A percentile compares a stretch with the other conserved stretches of the same genome.
These are phyloP conservation scores for Protophormia terraenovae DNA, from an alignment of 2,888 invertebrate genomes.

Conservation along the genomic window DNA sequence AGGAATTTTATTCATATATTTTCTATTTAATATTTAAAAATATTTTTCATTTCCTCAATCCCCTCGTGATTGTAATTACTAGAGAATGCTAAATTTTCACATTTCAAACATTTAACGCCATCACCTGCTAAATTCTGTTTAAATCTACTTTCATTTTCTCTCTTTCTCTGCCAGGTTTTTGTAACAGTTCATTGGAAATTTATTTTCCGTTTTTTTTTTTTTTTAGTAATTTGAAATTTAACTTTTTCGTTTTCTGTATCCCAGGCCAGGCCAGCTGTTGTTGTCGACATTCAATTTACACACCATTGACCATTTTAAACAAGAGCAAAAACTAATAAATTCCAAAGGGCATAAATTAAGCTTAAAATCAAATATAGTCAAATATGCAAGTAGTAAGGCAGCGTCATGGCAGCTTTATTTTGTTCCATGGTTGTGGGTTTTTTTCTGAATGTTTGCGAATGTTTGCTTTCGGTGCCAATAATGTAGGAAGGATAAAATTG, in stretches of 20 bases:
- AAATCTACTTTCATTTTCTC: neutral
- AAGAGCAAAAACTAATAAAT: constrained; percentile 53
- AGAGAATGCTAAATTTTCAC: neutral
- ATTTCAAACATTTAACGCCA: neutral
- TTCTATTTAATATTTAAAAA: neutral
- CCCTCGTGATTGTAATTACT: neutral
- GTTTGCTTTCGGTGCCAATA: too few species aligned
- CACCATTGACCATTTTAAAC: constrained; percentile 57
- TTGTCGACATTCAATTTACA: constrained; percentile 48
- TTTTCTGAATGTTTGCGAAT: neutral
- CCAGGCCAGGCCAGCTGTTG: constrained; percentile 18
- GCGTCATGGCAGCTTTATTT: neutral
- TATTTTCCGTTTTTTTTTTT: constrained; percentile 21
- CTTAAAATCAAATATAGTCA: constrained; percentile 57
- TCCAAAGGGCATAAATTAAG: constrained; percentile 59
- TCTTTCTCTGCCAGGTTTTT: neutral
- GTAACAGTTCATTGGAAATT: constrained; percentile 12
- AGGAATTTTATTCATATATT: neutral
- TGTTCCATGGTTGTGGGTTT: neutral
- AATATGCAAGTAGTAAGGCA: constrained; percentile 39
- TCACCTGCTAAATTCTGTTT: constrained; percentile 10
- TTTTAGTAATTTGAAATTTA: constrained; percentile 40
- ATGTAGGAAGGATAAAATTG: neutral
- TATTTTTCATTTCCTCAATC: neutral
- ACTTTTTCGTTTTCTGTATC: constrained; percentile 32